phyloP scores from a whole-genome alignment of 2,888 invertebrate species.

The Oithona nana region DNA sequence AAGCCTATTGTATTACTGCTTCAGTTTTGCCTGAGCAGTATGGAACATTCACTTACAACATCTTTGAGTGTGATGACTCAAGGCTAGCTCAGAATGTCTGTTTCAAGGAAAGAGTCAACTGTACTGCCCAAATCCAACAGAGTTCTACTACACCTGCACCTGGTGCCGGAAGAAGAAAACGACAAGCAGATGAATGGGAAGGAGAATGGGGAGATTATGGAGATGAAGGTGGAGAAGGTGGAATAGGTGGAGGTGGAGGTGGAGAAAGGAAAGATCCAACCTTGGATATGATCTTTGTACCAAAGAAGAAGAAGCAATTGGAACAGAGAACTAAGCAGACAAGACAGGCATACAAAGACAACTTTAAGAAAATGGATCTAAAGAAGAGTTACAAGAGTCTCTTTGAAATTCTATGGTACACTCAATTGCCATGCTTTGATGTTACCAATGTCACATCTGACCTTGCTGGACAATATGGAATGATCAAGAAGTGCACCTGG shows the following conservation, averaged over 20 bases:
- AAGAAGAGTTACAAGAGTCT: neutral
- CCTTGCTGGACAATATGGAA: neutral
- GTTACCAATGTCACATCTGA: neutral
- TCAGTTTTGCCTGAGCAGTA: too few species aligned
- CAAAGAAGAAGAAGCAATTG: neutral
- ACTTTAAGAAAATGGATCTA: neutral
- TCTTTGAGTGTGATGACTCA: too few species aligned
- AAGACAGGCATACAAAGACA: neutral
- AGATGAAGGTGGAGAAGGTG: too few species aligned
- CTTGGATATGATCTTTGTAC: neutral
- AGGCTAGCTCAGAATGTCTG: too few species aligned
- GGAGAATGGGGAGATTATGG: too few species aligned
- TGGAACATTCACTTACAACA: too few species aligned
- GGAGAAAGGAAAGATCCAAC: too few species aligned
- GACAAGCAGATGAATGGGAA: neutral
- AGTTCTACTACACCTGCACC: neutral
- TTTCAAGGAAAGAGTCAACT: too few species aligned
- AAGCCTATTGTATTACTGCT: too few species aligned
- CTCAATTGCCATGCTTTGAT: neutral
- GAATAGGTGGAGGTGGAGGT: too few species aligned
- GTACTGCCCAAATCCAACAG: neutral
- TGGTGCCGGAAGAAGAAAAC: neutral
- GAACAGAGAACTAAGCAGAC: neutral
- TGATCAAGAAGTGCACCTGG: neutral
- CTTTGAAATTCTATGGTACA: conserved; percentile 12